Conservation (phyloP, 2,113 vertebrate species). For the Triplophysa dalaica region DNA sequence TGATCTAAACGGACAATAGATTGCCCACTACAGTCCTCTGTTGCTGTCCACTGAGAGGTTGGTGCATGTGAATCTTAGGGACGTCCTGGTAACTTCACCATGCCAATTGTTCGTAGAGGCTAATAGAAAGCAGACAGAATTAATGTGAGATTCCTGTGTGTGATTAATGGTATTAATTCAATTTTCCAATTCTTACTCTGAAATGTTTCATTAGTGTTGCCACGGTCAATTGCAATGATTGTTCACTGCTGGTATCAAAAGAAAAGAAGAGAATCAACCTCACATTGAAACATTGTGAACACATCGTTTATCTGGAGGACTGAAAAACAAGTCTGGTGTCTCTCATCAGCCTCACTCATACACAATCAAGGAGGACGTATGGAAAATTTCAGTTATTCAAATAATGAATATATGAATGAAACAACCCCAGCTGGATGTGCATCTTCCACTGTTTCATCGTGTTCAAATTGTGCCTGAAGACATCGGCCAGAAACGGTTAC, state of each 20-base stretch:
- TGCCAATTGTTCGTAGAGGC: constrained; percentile 57
- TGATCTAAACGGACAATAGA: constrained; percentile 55
- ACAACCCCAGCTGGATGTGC: constrained; percentile 38
- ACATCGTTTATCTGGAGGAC: constrained; percentile 40
- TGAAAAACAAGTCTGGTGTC: constrained; percentile 68
- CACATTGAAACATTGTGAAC: constrained; percentile 37
- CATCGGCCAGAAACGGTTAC: constrained; percentile 34
- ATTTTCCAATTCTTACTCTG: constrained; percentile 68
- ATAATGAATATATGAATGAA: constrained; percentile 57
- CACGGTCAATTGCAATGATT: constrained; percentile 79
- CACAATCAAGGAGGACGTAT: constrained; percentile 66
- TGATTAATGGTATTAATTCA: constrained; percentile 82
- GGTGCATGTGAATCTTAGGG: constrained; percentile 3
- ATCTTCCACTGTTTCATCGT: constrained; percentile 32
- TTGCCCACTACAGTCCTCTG: constrained; percentile 21
- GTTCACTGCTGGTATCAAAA: constrained; percentile 74
- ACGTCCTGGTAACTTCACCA: constrained; percentile 57
- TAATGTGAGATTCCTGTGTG: constrained; percentile 72
- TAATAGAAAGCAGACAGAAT: constrained; percentile 77
- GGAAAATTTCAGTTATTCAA: constrained; percentile 68
- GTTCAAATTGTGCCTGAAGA: constrained; percentile 40
- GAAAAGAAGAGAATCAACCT: constrained; percentile 59
- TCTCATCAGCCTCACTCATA: constrained; percentile 65
- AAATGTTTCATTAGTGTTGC: constrained; percentile 76
- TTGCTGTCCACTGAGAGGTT: no score